Evolutionary conservation across 2,888 invertebrate species (phyloP), one percentile per base, ranked within the genome.

Genomic region (Sarcophaga rosellei): DNA sequence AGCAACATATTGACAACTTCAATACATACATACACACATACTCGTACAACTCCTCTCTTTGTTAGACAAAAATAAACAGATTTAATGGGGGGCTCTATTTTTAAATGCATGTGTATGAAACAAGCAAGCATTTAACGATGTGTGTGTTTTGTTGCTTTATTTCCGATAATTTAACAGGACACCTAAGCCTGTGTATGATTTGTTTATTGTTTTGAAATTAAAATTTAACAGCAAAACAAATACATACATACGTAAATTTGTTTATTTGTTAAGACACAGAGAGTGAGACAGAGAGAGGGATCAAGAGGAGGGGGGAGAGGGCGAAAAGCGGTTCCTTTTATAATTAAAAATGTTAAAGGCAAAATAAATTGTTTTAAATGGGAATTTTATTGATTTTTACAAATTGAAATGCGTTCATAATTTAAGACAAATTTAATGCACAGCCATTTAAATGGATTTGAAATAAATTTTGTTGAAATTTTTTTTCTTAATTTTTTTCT

Each of bases 31-130:
- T 8, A 35, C 35, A 8, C 1, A 0, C 35, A 35, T 35, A 35
- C 35, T 10, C 2, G 35, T 35, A 35, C 35, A 35, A 35, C 35
- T 35, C 35, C 8, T 35, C 35, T 35, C 20, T 75, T 69, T 69
- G 35, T 81, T 69, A 47, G 11, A 17, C 57, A 79, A 20, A 79
- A 20, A 68, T 20, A n/a, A 20, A 8, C n/a, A 44, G 20, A 53
- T 81, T 70, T 77, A 59, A 63, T 77, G 63, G 35, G 35, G 35
- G 15, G 21, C 53, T 77, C 73, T 77, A 77, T 80, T 80, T 76
- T 76, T 80, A 77, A 20, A 59, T n/a, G 10, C n/a, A 21, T 35
- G 8, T 2, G 8, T 10, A 10, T 35, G 23, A 23, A 35, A 35
- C 35, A 35, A 35, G 6, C 35, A 25, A 25, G 25, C 35, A 35